phyloP scores from a whole-genome alignment of 2,113 vertebrate species.

The Amia ocellicauda region DNA sequence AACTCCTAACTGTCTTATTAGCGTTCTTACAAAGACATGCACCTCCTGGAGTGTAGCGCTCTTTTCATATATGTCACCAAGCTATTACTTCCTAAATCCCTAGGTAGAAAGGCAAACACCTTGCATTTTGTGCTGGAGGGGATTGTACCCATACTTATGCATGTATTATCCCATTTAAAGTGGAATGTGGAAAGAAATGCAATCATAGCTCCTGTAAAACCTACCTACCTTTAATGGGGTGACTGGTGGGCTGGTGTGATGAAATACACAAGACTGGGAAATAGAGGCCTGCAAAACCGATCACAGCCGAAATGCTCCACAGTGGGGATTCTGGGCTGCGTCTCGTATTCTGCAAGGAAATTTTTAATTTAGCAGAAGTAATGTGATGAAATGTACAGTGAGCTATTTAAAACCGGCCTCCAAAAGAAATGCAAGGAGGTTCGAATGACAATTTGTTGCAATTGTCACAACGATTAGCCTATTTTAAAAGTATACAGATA shows the following conservation, averaged over 20 bases:
- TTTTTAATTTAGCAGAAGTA: neutral
- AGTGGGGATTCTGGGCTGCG: neutral
- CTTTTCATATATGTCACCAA: too few species aligned
- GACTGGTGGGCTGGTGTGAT: too few species aligned
- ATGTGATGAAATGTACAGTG: neutral
- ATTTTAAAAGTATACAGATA: too few species aligned
- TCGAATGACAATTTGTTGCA: neutral
- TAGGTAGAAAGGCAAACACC: too few species aligned
- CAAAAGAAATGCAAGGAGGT: neutral
- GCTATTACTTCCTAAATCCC: too few species aligned
- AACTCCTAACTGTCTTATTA: too few species aligned
- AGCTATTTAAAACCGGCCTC: neutral
- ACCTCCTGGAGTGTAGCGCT: too few species aligned
- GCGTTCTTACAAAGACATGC: too few species aligned
- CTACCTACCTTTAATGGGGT: neutral
- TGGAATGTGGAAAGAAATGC: slow-evolving; percentile 1
- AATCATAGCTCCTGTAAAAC: neutral
- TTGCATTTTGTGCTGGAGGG: too few species aligned
- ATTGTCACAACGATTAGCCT: too few species aligned
- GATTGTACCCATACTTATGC: neutral
- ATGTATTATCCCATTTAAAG: neutral
- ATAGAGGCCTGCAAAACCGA: neutral
- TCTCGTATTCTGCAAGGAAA: neutral
- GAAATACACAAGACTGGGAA: neutral
- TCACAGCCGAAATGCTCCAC: neutral